These are phyloP conservation scores for Psephotus haematonotus DNA, from an alignment of 2,113 vertebrate species.

Conservation along the genomic window DNA sequence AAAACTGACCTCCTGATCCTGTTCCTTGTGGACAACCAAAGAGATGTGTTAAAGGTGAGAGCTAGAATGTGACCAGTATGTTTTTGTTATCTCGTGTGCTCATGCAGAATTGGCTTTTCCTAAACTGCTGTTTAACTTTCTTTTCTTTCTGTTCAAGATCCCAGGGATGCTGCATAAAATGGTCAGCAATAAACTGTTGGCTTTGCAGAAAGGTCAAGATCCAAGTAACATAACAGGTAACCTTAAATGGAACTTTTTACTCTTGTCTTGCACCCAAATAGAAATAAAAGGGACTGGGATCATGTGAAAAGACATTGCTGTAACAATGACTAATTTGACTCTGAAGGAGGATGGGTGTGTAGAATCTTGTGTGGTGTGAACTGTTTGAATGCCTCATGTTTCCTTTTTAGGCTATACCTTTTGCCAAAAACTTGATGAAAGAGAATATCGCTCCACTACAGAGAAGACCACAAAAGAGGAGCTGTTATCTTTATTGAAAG, in stretches of 20 bases:
- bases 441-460: slow-evolving; percentile 74
- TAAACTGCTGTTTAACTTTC: neutral
- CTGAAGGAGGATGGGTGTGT: neutral
- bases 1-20: slow-evolving; percentile 94
- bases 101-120: neutral
- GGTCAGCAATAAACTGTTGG: slow-evolving; percentile 88
- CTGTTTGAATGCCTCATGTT: neutral
- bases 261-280: neutral
- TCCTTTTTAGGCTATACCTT: slow-evolving; percentile 81
- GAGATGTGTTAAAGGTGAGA: slow-evolving; percentile 92
- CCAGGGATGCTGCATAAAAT: slow-evolving; percentile 90
- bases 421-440: slow-evolving; percentile 81
- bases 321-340: neutral
- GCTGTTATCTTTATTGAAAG: slow-evolving; percentile 82
- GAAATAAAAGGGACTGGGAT: neutral
- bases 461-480: slow-evolving; percentile 89
- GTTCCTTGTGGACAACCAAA: slow-evolving; percentile 94
- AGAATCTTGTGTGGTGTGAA: neutral
- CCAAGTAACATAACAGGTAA: slow-evolving; percentile 84
- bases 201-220: slow-evolving; percentile 86
- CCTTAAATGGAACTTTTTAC: neutral
- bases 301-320: neutral
- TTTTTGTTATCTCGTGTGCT: neutral
- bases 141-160: slow-evolving; percentile 75
- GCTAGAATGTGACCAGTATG: neutral